These are phyloP conservation scores for Mesorhabditis belari DNA, from an alignment of 2,888 invertebrate genomes.

Conservation along the genomic window DNA sequence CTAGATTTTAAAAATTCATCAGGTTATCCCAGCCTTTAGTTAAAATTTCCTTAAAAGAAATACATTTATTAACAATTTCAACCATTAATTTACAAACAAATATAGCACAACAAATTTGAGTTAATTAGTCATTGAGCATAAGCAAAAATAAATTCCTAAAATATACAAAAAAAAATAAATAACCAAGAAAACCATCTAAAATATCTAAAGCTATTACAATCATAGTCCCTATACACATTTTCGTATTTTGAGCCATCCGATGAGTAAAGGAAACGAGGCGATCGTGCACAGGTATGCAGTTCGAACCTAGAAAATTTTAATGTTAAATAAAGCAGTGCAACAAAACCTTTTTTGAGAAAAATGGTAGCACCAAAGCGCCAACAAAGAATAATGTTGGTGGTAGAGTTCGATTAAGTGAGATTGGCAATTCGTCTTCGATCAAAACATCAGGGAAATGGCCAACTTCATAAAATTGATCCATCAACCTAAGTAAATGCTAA, in stretches of 20 bases:
- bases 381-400: conserved; percentile 33
- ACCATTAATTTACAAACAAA: not conserved
- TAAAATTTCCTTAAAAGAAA: no score
- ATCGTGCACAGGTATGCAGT: conserved; percentile 27
- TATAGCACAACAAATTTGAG: no score
- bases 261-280: conserved; percentile 30
- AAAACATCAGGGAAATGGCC: conserved; percentile 10
- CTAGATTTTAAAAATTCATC: no score
- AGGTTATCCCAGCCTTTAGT: no score
- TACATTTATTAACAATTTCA: not conserved
- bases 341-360: conserved; percentile 20
- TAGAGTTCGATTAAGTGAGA: conserved; percentile 25
- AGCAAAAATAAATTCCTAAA: no score
- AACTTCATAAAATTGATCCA: conserved; percentile 21
- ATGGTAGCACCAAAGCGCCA: conserved; percentile 28
- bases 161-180: not conserved
- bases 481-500: conserved; percentile 24
- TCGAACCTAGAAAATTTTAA: conserved; percentile 1
- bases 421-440: conserved; percentile 13
- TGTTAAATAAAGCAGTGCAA: not conserved
- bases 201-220: not conserved
- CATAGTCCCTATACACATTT: conserved; percentile 19
- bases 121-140: no score
- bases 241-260: conserved; percentile 30
- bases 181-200: not conserved